Percentiles rank a stretch among this genome's conserved stretches.
These are phyloP conservation scores for Hydropsyche betteni DNA, from an alignment of 2,888 invertebrate species.

Conservation along the genomic window DNA sequence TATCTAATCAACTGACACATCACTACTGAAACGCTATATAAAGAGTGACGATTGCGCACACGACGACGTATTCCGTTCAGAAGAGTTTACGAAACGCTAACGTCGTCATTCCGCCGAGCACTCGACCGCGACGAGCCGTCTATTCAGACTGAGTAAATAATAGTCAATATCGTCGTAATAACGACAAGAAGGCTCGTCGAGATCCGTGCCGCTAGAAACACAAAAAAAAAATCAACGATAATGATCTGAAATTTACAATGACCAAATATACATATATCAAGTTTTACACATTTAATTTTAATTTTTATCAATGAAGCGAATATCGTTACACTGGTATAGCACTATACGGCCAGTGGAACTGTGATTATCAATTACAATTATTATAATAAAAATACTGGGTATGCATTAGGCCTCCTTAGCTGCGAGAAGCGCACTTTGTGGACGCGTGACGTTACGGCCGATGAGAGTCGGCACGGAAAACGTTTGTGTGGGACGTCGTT, in stretches of 20 bases:
- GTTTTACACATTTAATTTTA: slow-evolving; percentile 25
- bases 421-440: slow-evolving; percentile 6
- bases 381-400: slow-evolving; percentile 32
- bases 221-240: not conserved
- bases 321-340: slow-evolving; percentile 27
- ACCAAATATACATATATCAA: slow-evolving; percentile 14
- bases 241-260: slow-evolving; percentile 18
- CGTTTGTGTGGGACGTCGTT: not conserved
- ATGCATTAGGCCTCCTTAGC: not conserved
- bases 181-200: too few species aligned
- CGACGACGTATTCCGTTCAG: not conserved
- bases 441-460: not conserved
- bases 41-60: not conserved
- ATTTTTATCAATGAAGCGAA: slow-evolving; percentile 10
- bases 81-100: too few species aligned
- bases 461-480: not conserved
- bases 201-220: too few species aligned
- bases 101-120: too few species aligned
- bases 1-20: slow-evolving; percentile 32
- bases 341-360: slow-evolving; percentile 20
- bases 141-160: too few species aligned
- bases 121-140: too few species aligned
- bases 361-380: slow-evolving; percentile 29
- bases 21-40: slow-evolving; percentile 20
- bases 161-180: too few species aligned